Percentiles rank a stretch among this genome's conserved stretches.
These are phyloP conservation scores for Pituophis catenifer DNA, from an alignment of 2,113 vertebrate species.

Conservation along the genomic window DNA sequence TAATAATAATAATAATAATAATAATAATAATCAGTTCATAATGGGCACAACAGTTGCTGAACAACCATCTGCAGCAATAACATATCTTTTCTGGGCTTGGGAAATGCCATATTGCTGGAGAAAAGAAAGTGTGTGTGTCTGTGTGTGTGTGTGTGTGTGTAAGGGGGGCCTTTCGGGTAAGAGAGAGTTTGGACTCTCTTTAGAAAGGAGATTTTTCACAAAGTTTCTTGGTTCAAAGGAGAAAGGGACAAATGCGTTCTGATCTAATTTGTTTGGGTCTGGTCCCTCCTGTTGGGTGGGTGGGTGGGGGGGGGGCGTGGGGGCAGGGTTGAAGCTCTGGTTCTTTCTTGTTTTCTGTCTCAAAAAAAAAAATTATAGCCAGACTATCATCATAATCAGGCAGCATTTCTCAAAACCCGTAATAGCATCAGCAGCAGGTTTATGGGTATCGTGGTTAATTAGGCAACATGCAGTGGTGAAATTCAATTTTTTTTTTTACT, in stretches of 20 bases:
- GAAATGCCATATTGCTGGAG: not conserved
- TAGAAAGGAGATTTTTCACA: constrained; percentile 2
- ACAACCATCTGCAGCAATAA: constrained; percentile 32
- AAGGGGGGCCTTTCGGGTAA: not conserved
- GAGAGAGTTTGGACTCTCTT: not conserved
- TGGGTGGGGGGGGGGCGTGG: no score
- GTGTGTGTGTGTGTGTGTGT: constrained; percentile 15
- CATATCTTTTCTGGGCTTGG: constrained; percentile 3
- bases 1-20: no score
- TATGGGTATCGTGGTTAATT: not conserved
- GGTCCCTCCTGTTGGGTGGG: no score
- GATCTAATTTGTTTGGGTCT: constrained; percentile 14
- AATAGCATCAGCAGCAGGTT: not conserved
- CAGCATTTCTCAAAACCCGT: not conserved
- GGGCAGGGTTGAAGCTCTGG: no score
- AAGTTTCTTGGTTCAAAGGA: constrained; percentile 24
- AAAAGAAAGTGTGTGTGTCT: not conserved
- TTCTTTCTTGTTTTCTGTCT: not conserved
- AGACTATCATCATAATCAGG: not conserved
- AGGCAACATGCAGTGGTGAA: not conserved
- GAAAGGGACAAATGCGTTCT: constrained; percentile 28
- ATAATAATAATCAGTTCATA: not conserved
- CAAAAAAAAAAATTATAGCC: no score
- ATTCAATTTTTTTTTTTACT: no score
- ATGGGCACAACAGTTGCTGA: not conserved